Base-by-base conservation (phyloP, 2,888 invertebrate species). In the Nomada flava region DNA sequence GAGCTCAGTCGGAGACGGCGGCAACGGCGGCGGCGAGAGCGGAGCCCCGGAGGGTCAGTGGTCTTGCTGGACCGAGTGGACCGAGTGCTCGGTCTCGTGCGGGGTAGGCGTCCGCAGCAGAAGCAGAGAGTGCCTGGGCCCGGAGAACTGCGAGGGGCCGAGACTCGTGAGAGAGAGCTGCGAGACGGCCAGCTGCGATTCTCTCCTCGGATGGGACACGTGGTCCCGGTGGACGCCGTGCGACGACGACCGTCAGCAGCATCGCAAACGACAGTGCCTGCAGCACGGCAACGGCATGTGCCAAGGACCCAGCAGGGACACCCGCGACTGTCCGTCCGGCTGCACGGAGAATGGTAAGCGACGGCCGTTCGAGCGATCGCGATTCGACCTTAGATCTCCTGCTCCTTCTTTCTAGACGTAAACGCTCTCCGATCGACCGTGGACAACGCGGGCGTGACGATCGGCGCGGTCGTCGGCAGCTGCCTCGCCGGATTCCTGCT, bases 31-130 rank as follows among this genome's bases (percentile, higher is more conserved):
- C 36, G 52, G 20, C 36, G 47, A 47, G 0, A 59, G 52, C 15
- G n/a, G 44, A 36, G 7, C 36, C 5, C 36, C 1, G 88, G 86
- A 2, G 18, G 96, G 96, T 52, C 96, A 96, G 90, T 98, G 97
- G 97, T 96, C 97, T 2, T 98, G 98, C 89, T 98, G 98, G 98
- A 96, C 96, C 0, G 97, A 98, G 65, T 98, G 97, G 97, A 96
- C 97, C 3, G 95, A 95, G 15, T 98, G 98, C 90, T 97, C 96
- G 29, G 96, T 96, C 0, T 95, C 96, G 0, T 98, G 98, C 90
- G 97, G 96, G 0, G 94, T 95, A 63, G 98, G 98, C 0, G 94
- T 96, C 26, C 95, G 95, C 64, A 95, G 95, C 23, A 95, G 98
- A 77, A 95, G 96, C 0, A 95, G 98, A 36, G 95, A 95, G 83